Evolutionary conservation across 1,140 invertebrate genomes (phyloP).

Genomic region (Lethrus apterus): DNA sequence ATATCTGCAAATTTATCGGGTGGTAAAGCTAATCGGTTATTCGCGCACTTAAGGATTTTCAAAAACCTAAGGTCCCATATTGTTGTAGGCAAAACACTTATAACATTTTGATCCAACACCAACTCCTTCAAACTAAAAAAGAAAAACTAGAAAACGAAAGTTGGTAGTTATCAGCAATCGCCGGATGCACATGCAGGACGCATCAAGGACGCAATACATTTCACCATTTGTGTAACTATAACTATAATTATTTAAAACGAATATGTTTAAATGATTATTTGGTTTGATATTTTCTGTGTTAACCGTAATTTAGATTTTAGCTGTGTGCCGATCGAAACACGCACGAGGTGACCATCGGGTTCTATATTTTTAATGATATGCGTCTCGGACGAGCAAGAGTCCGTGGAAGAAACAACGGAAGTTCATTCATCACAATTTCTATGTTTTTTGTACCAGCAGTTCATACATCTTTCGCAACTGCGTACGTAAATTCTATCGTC

Average conservation of each 20-base stretch:
- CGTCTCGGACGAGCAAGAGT: constrained; percentile 40
- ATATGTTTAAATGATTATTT: too few relatives aligned
- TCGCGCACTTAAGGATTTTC: constrained; percentile 51
- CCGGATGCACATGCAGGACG: constrained; percentile 39
- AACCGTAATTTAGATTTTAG: too few relatives aligned
- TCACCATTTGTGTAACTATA: constrained; percentile 4
- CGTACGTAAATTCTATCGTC: too few relatives aligned
- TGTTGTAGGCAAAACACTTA: constrained; percentile 53
- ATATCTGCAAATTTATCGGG: constrained; percentile 46
- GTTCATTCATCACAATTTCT: constrained; percentile 32
- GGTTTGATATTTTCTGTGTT: too few relatives aligned
- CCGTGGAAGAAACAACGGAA: constrained; percentile 41
- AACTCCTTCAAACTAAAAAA: constrained; percentile 56
- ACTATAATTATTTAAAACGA: neutral
- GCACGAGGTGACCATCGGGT: constrained; percentile 20
- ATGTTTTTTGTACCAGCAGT: too few relatives aligned
- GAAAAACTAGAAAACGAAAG: constrained; percentile 29
- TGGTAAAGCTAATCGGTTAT: constrained; percentile 48
- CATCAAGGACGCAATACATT: constrained; percentile 24
- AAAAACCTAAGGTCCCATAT: constrained; percentile 50
- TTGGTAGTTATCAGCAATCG: constrained; percentile 17
- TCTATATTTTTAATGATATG: constrained; percentile 29
- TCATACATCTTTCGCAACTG: too few relatives aligned
- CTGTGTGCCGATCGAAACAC: constrained; percentile 12
- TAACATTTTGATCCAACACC: constrained; percentile 61